phyloP scores from a whole-genome alignment of 2,797 vertebrate genomes.

The Rhincodon typus region DNA sequence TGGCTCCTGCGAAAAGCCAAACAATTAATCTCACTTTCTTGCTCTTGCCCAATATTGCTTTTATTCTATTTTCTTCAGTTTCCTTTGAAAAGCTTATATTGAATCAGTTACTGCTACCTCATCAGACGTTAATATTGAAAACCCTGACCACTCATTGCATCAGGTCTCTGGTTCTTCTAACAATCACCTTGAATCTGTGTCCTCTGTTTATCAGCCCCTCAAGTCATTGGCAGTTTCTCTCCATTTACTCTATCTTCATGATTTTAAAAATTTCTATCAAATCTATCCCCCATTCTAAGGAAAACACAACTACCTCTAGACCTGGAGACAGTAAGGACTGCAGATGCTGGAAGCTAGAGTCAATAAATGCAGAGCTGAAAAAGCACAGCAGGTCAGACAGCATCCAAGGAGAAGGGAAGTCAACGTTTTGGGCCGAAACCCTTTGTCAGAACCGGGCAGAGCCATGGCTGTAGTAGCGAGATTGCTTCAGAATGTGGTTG shows the following conservation, averaged over 20 bases:
- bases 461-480: too few species aligned
- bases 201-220: background rate
- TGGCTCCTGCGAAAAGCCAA: background rate
- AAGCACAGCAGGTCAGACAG: too few species aligned
- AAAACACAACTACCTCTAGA: background rate
- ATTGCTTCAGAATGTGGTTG: too few species aligned
- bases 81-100: background rate
- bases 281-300: background rate
- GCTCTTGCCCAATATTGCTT: background rate
- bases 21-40: background rate
- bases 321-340: too few species aligned
- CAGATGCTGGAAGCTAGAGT: too few species aligned
- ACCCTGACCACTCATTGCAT: background rate
- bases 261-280: too few species aligned
- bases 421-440: too few species aligned
- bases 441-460: too few species aligned
- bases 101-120: background rate
- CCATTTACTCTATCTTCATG: too few species aligned
- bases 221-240: background rate
- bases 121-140: background rate
- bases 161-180: too few species aligned
- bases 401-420: too few species aligned
- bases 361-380: too few species aligned
- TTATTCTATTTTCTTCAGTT: background rate
- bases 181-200: background rate